Evolutionary conservation across 2,797 vertebrate genomes (phyloP).

Genomic region (Pempheris klunzingeri): DNA sequence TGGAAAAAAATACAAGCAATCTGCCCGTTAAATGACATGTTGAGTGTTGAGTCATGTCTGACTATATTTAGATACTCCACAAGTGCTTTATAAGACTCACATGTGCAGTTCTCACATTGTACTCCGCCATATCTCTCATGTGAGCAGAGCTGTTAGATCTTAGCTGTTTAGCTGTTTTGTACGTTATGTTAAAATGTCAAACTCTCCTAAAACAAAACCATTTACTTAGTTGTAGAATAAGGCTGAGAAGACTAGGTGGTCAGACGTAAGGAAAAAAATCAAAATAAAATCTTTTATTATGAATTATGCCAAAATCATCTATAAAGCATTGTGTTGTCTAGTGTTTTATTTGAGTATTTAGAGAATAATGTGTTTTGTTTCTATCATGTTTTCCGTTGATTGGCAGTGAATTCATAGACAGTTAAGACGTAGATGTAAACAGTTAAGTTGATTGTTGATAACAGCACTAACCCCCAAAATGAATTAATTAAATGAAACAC

Average conservation of each 20-base stretch:
- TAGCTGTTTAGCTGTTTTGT: background rate
- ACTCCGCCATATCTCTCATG: conserved; percentile 15
- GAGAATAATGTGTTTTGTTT: no score
- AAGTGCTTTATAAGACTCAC: conserved; percentile 75
- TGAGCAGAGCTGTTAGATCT: background rate
- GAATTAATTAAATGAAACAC: no score
- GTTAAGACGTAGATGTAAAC: no score
- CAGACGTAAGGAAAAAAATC: background rate
- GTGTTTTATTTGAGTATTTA: background rate
- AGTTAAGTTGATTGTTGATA: no score
- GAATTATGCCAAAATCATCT: background rate
- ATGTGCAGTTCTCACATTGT: conserved; percentile 42
- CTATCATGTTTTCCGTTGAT: no score
- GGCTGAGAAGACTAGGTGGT: background rate
- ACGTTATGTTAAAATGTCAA: background rate
- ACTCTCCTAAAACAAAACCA: background rate
- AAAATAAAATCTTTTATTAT: background rate
- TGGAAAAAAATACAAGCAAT: conserved; percentile 65
- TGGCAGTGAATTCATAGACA: background rate
- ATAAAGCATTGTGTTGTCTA: background rate
- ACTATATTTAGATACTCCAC: conserved; percentile 79
- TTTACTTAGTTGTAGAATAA: background rate
- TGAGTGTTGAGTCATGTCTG: conserved; percentile 79
- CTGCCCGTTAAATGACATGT: conserved; percentile 47
- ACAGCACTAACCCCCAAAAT: no score